These are phyloP conservation scores for Aethina tumida DNA, from an alignment of 1,140 invertebrate genomes.

Conservation along the genomic window DNA sequence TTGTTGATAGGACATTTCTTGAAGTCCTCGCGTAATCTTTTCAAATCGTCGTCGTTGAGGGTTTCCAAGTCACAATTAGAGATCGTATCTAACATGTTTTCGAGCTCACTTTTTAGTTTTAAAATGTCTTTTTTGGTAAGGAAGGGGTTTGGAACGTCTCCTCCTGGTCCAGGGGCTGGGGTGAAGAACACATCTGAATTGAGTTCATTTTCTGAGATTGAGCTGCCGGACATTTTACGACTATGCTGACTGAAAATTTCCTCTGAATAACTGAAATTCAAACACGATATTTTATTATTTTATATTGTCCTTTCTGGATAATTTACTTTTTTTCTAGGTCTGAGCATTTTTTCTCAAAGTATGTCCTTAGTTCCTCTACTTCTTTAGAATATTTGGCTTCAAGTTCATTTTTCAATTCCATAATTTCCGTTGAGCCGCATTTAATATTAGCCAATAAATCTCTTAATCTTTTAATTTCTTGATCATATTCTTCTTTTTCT, in stretches of 20 bases:
- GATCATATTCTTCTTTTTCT: conserved; percentile 36
- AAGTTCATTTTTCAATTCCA: conserved; percentile 44
- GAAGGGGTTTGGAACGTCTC: conserved; percentile 13
- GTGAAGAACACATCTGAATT: conserved; percentile 14
- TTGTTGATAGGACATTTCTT: conserved; percentile 18
- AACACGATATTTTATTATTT: conserved; percentile 3
- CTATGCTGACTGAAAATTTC: conserved; percentile 61
- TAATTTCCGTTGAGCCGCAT: conserved; percentile 40
- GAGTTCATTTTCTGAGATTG: conserved; percentile 30
- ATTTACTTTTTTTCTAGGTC: conserved; percentile 64
- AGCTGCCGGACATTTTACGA: conserved; percentile 43
- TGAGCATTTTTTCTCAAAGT: conserved; percentile 66
- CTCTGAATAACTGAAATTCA: conserved; percentile 46
- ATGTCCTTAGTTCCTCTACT: conserved; percentile 65
- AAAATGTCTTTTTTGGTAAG: conserved; percentile 19
- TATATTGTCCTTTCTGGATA: conserved; percentile 2
- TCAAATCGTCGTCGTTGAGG: conserved; percentile 19
- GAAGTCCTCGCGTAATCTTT: conserved; percentile 20
- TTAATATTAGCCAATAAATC: conserved; percentile 40
- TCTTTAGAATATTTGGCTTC: conserved; percentile 56
- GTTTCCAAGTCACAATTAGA: conserved; percentile 17
- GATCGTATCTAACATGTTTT: conserved; percentile 12
- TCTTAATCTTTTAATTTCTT: conserved; percentile 38
- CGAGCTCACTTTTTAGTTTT: conserved; percentile 19
- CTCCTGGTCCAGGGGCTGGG: conserved; percentile 18